Base-by-base conservation (phyloP, 2,888 invertebrate genomes). In the Cosmia pyralina region DNA sequence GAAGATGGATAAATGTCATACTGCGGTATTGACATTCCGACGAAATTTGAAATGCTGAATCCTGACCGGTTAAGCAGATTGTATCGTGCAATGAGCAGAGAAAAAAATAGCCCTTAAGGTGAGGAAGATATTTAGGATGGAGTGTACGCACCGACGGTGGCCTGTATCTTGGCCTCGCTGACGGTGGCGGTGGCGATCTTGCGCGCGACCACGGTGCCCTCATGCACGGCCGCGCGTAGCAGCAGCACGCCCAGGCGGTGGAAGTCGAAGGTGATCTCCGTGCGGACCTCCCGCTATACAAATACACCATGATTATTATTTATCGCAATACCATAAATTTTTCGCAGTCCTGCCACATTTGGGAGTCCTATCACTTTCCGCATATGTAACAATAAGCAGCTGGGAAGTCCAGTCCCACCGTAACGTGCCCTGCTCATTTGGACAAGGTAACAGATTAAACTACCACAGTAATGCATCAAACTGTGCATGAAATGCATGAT, bases 141-240 rank as follows among this genome's bases (percentile, higher is more conserved):
- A 19, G 7, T 19, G 7, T 28, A 55, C 89, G 96, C 90, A 94
- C 98, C 98, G 63, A 98, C 93, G 5, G 98, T 98, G 19, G 98
- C 98, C 93, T 98, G 98, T 85, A 99, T 98, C 92, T 98, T 97
- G 1, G 99, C 99, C 91, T 98, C 98, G 78, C 98, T 98, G 97
- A 99, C 97, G 19, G 99, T 99, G 28, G 99, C 98, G 0, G 99
- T 99, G 74, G 99, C 99, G 77, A 99, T 98, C 96, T 99, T 99
- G 85, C 98, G 97, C 0, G 98, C 98, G 48, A 97, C 96, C 66
- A 98, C 93, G 82, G 96, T 95, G 59, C 97, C 97, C 82, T 98
- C 98, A 84, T 97, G 97, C 88, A 98, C 96, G 0, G 98, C 97
- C 1, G 98, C 98, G 75, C 99, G 97, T 81, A 99, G 95, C 82